Conservation (phyloP, 1,140 invertebrate genomes). For the Drosophila ambigua region DNA sequence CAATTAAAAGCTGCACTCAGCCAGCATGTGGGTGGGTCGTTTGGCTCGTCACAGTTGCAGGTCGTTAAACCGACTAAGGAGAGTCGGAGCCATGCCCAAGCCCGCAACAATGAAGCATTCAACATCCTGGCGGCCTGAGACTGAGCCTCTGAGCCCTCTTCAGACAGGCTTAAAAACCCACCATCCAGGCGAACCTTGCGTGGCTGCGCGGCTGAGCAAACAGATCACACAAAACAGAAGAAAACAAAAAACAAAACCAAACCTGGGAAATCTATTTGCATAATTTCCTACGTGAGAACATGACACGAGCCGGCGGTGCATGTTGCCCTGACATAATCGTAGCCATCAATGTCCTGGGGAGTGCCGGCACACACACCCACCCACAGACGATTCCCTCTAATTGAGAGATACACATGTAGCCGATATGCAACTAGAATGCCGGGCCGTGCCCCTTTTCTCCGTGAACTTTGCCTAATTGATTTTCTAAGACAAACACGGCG, state of each 20-base stretch:
- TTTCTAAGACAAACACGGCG: slow-evolving; percentile 51
- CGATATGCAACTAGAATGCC: slow-evolving; percentile 16
- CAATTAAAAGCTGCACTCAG: slow-evolving; percentile 51
- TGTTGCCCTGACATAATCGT: slow-evolving; percentile 65
- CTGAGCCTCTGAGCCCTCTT: slow-evolving; percentile 30
- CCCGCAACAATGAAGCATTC: slow-evolving; percentile 38
- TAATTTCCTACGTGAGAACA: slow-evolving; percentile 38
- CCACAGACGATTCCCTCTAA: slow-evolving; percentile 46
- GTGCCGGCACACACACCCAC: slow-evolving; percentile 54
- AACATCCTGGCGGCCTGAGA: slow-evolving; percentile 16
- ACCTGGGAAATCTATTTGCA: slow-evolving; percentile 64
- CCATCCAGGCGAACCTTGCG: slow-evolving; percentile 25
- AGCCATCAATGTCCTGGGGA: slow-evolving; percentile 66
- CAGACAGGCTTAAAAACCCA: slow-evolving; percentile 40
- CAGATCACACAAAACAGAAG: slow-evolving; percentile 35
- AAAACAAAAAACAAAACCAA: slow-evolving; percentile 3
- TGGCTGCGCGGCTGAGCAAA: slow-evolving; percentile 41
- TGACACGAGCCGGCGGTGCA: slow-evolving; percentile 67
- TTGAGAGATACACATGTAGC: slow-evolving; percentile 44
- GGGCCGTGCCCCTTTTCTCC: slow-evolving; percentile 22
- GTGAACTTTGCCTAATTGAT: slow-evolving; percentile 66
- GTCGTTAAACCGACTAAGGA: slow-evolving; percentile 51
- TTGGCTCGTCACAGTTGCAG: slow-evolving; percentile 50
- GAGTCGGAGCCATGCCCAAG: neutral
- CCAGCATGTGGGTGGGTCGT: slow-evolving; percentile 20